Conservation (phyloP, 2,797 vertebrate species). For the Cheirogaleus major region DNA sequence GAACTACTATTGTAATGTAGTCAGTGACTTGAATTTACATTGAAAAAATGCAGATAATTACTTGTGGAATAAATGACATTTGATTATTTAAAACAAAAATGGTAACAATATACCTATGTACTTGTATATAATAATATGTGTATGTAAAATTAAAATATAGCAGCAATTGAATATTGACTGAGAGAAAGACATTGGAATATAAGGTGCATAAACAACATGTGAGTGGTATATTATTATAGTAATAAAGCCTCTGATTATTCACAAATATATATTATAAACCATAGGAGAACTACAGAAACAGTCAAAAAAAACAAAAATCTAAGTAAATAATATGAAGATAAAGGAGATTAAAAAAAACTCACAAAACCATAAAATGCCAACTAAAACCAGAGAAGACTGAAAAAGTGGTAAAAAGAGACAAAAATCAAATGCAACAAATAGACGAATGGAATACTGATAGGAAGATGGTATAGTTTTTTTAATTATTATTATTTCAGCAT, state of each 20-base stretch:
- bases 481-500: too few relatives aligned
- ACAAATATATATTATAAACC: background rate
- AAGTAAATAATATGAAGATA: background rate
- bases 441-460: background rate
- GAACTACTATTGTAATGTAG: background rate
- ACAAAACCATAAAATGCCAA: background rate
- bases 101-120: background rate
- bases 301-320: background rate
- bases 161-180: background rate
- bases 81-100: background rate
- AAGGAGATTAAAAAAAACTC: background rate
- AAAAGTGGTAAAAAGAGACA: background rate
- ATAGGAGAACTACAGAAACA: background rate
- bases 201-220: background rate
- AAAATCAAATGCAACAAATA: background rate
- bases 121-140: background rate
- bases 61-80: background rate
- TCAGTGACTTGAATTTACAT: background rate
- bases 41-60: background rate
- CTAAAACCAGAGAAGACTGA: background rate
- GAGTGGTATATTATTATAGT: background rate
- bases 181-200: background rate
- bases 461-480: too few relatives aligned
- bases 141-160: background rate
- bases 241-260: background rate